A percentile compares a stretch with the other conserved stretches of the same genome.
Conservation (phyloP, 2,888 invertebrate species). For the Synergus umbraculus region DNA sequence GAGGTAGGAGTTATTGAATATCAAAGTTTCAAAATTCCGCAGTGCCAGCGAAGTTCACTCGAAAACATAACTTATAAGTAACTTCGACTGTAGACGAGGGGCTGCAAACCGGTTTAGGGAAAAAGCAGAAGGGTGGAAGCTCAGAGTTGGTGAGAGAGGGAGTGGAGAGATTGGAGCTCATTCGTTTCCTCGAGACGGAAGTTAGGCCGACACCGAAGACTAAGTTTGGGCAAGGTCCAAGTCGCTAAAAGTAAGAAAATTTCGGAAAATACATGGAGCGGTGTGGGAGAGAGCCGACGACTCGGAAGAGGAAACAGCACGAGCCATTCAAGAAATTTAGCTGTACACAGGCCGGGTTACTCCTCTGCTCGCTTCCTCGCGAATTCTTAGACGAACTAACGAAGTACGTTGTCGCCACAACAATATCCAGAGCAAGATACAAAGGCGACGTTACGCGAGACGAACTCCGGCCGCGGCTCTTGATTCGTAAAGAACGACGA, state of each 20-base stretch:
- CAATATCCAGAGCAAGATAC: conserved; percentile 47
- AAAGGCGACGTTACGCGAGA: conserved; percentile 37
- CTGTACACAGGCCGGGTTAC: conserved; percentile 49
- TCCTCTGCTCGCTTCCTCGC: conserved; percentile 45
- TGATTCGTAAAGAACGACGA: conserved; percentile 27
- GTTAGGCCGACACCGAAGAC: conserved; percentile 69
- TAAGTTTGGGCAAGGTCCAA: conserved; percentile 73
- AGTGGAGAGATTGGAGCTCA: conserved; percentile 56
- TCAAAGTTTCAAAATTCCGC: conserved; percentile 72
- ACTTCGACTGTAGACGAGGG: conserved; percentile 58
- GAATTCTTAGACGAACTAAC: conserved; percentile 62
- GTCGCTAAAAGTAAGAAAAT: conserved; percentile 73
- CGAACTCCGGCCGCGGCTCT: conserved; percentile 22
- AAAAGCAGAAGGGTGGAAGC: conserved; percentile 53
- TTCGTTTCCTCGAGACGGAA: conserved; percentile 71
- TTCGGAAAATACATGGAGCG: conserved; percentile 64
- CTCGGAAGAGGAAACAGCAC: conserved; percentile 23
- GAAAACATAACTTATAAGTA: conserved; percentile 75
- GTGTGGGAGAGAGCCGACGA: conserved; percentile 40
- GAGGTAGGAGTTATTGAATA: conserved; percentile 72
- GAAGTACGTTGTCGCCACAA: conserved; percentile 50
- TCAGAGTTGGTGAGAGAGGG: conserved; percentile 45
- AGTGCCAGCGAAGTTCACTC: conserved; percentile 73
- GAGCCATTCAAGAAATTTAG: conserved; percentile 65
- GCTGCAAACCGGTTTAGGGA: conserved; percentile 51